Evolutionary conservation across 2,113 vertebrate genomes (phyloP), one percentile per base, ranked within the genome.

Genomic region (Dasyornis broadbenti): DNA sequence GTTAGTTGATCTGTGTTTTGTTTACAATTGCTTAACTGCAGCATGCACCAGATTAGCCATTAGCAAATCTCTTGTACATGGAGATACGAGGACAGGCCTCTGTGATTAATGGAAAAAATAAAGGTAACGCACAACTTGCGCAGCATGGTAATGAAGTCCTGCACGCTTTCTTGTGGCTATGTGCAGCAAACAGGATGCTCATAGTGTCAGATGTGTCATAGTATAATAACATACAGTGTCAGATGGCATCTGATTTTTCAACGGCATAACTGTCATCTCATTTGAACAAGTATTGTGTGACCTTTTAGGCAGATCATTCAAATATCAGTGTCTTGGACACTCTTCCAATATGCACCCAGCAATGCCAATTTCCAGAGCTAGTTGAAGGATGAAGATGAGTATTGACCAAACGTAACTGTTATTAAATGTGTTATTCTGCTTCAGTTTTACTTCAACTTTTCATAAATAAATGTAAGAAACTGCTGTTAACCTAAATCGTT

Each of bases 291-390:
- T 78, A 37, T 59, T 92, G 45, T 53, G 27, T 91, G 82, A 75
- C 86, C 63, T 96, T 96, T 96, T 77, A 80, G 56, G 81, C 47
- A 82, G 31, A 91, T 90, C 31, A 87, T 94, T 94, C 81, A 70
- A 92, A 92, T 94, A 75, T 59, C 94, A 92, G 0, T 89, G 52
- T 81, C 35, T 66, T 30, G 8, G 47, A 39, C 33, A 79, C 72
- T 82, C 15, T 88, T 78, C 45, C 45, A 89, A 6, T 52, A 42
- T 23, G n/a, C 27, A 59, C 26, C 30, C 86, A 89, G 76, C 19
- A 73, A 35, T 40, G 23, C 31, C 40, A 92, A 37, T 63, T 88
- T 80, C 42, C 56, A 78, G 54, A 90, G 54, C 28, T 37, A 81
- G 47, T 24, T 92, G 30, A 95, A 82, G 35, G 37, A 93, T 69